phyloP scores from a whole-genome alignment of 1,140 invertebrate species.

The Teleopsis dalmanni region DNA sequence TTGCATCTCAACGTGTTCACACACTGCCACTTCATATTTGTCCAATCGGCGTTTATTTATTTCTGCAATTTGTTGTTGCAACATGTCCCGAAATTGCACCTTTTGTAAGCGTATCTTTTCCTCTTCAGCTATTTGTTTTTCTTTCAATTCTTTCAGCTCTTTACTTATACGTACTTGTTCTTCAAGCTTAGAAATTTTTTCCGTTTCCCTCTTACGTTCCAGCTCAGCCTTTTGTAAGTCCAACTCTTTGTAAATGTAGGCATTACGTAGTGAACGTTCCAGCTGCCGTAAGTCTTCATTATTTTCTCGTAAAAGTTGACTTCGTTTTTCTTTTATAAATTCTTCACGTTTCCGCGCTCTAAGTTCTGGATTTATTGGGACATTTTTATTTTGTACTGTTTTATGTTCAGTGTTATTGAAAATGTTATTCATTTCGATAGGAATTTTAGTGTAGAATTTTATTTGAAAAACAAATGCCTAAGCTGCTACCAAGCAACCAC shows the following conservation, averaged over 20 bases:
- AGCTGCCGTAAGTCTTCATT: constrained; percentile 10
- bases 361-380: too few relatives aligned
- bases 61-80: constrained; percentile 6
- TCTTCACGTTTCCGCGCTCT: constrained; percentile 5
- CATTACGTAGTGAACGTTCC: constrained; percentile 4
- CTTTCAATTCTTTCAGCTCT: constrained; percentile 1
- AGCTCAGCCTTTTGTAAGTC: background rate
- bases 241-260: constrained; percentile 6
- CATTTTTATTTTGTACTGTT: too few relatives aligned
- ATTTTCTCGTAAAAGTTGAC: constrained; percentile 9
- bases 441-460: too few relatives aligned
- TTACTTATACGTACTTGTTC: constrained; percentile 1
- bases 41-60: background rate
- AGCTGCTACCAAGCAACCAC: too few relatives aligned
- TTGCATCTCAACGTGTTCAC: constrained; percentile 10
- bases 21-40: constrained; percentile 5
- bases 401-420: too few relatives aligned
- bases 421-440: too few relatives aligned
- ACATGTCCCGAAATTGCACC: constrained; percentile 2
- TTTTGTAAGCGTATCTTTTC: constrained; percentile 5
- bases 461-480: too few relatives aligned
- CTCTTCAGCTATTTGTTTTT: background rate
- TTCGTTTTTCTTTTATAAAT: constrained; percentile 7
- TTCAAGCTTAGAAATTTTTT: background rate
- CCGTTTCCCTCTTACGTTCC: background rate